Base-by-base conservation (phyloP, 2,888 invertebrate species). In the Ctena decussata region DNA sequence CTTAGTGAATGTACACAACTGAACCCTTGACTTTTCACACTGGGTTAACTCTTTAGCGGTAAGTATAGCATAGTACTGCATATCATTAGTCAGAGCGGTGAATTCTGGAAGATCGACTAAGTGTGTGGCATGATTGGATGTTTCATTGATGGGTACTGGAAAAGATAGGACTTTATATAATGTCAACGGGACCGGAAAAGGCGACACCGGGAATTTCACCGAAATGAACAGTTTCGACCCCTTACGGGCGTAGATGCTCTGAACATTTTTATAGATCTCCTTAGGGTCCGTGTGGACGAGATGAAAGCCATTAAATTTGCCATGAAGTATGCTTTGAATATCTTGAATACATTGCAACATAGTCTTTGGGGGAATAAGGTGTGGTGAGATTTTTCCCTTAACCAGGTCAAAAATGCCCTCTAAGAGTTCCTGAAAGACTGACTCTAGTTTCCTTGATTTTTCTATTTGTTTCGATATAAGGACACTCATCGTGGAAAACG, bases 341-440 rank as follows among this genome's bases (percentile, higher is more conserved):
- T 75, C 41, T 15, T 39, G 3, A 27, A 84, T 37, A 18, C 80
- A 41, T 53, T 53, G 8, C 2, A 24, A 0, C 37, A 84, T 71
- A 60, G 30, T 65, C 15, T 39, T 18, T 18, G 65, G 60, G 18
- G 74, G 18, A 32, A 78, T 78, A 32, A 82, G 35, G 27, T 53
- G 73, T n/a, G 78, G 82, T 57, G 82, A 82, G 15, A 82, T 27
- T 73, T 78, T 82, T 18, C 82, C 82, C 27, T 77, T 49, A 18
- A 78, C 65, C 27, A 82, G 57, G 24, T 80, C 77, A 80, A 35
- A 72, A 44, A 80, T 41, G 5, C 80, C 80, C 35, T 39, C 30
- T 49, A 65, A 41, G 15, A 84, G 60, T 73, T 84, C 60, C 11
- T 72, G 35, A 27, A 79, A 53, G 18, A 15, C 32, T 18, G n/a